These are phyloP conservation scores for Rhagonycha fulva DNA, from an alignment of 2,888 invertebrate genomes.

Conservation along the genomic window DNA sequence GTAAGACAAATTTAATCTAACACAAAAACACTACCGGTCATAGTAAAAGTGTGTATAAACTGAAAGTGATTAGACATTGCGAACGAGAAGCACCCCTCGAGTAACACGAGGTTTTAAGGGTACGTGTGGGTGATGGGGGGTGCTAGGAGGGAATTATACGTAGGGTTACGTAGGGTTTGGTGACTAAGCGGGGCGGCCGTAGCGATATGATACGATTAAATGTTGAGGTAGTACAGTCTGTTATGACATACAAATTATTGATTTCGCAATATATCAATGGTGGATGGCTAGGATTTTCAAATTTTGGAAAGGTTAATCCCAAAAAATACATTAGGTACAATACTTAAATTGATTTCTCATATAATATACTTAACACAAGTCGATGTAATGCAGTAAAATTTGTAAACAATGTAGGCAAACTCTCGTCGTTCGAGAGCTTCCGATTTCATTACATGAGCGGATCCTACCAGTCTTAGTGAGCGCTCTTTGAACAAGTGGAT, in stretches of 20 bases:
- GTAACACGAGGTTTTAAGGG: conserved; percentile 35
- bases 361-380: not conserved
- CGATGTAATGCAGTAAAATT: not conserved
- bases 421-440: not conserved
- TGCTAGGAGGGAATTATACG: conserved; percentile 39
- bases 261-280: not conserved
- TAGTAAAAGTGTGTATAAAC: conserved; percentile 42
- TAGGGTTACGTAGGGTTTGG: conserved; percentile 44
- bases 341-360: not conserved
- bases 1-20: conserved; percentile 1
- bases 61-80: conserved; percentile 53
- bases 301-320: not conserved
- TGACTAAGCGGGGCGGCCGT: conserved; percentile 42
- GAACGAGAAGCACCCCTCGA: conserved; percentile 47
- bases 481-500: not conserved
- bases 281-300: not conserved
- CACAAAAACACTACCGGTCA: conserved; percentile 25
- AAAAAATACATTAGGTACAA: not conserved
- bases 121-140: conserved; percentile 39
- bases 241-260: conserved; percentile 6
- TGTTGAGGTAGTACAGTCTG: conserved; percentile 15
- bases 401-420: not conserved
- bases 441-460: not conserved
- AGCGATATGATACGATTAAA: conserved; percentile 33
- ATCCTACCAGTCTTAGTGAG: not conserved